Evolutionary conservation across 2,888 invertebrate genomes (phyloP).

Genomic region (Camponotus fellah): DNA sequence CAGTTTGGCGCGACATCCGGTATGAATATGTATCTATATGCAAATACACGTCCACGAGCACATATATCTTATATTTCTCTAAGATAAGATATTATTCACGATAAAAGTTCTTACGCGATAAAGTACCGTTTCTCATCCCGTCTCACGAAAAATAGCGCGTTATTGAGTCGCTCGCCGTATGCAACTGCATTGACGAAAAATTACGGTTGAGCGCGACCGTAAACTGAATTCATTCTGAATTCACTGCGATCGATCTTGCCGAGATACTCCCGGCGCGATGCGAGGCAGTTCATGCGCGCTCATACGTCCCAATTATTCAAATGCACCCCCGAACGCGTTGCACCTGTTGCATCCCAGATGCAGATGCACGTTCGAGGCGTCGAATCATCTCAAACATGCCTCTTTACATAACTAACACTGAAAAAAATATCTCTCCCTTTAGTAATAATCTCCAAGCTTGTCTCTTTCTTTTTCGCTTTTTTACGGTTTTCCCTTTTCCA

Average conservation of each 20-base stretch:
- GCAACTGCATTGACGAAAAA: constrained; percentile 19
- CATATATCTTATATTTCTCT: neutral
- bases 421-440: constrained; percentile 33
- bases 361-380: constrained; percentile 44
- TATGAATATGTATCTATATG: neutral
- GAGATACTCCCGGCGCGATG: constrained; percentile 57
- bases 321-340: constrained; percentile 72
- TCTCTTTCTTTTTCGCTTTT: neutral
- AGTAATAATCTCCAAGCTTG: constrained; percentile 7
- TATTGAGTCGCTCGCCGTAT: neutral
- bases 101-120: constrained; percentile 21
- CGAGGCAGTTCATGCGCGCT: constrained; percentile 56
- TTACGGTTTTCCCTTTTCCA: neutral
- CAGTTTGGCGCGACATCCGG: neutral
- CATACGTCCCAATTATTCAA: constrained; percentile 82
- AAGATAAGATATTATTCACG: neutral
- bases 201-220: neutral
- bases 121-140: constrained; percentile 30
- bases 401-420: constrained; percentile 39
- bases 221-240: constrained; percentile 64
- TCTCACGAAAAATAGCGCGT: constrained; percentile 8
- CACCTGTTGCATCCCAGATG: constrained; percentile 79
- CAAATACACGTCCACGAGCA: neutral
- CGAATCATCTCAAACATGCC: constrained; percentile 51
- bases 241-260: constrained; percentile 61